Evolutionary conservation across 92 coral and sea anemone species (phyloP), one percentile per base, ranked within the genome.

Genomic region (Paragorgia papillata): DNA sequence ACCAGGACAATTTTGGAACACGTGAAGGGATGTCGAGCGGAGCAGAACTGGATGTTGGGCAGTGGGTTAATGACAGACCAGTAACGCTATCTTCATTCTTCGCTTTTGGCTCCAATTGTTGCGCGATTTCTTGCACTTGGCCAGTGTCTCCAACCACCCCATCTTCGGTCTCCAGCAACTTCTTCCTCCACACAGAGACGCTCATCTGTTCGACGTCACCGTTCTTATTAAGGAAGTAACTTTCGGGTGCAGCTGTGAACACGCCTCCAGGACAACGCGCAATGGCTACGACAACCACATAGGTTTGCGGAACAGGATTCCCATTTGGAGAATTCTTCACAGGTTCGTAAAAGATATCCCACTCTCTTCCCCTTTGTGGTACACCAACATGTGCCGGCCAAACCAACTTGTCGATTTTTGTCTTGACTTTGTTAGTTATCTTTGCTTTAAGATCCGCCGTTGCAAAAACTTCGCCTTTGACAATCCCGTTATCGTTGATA

Each of bases 211-310:
- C 82, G 8, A 75, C 82, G 10, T 34, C 27, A 0, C 25, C 65
- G 22, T 55, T 21, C 12, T 26, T 17, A n/a, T n/a, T n/a, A 8
- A 81, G 19, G 29, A 14, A 62, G 25, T 81, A 81, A 15, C 74
- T 31, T 48, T 81, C 80, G 0, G 85, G 85, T n/a, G 46, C 66
- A 14, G 31, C 49, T 2, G 39, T 25, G 44, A 81, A 81, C 24
- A 81, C 85, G 14, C 85, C 85, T 20, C 85, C 85, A 18, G 85
- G 75, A 19, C 74, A 62, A 48, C 64, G 19, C 0, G 75, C 75
- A 30, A 78, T 34, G 1, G 74, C 43, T 2, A 78, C 69, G 27
- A 65, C 83, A 49, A 78, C 50, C 4, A 78, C 54, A 49, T 17
- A 78, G 64, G 56, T 30, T 8, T 46, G 58, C 3, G 83, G 75